Base-by-base conservation (phyloP, 2,113 vertebrate genomes). In the Takifugu flavidus region DNA sequence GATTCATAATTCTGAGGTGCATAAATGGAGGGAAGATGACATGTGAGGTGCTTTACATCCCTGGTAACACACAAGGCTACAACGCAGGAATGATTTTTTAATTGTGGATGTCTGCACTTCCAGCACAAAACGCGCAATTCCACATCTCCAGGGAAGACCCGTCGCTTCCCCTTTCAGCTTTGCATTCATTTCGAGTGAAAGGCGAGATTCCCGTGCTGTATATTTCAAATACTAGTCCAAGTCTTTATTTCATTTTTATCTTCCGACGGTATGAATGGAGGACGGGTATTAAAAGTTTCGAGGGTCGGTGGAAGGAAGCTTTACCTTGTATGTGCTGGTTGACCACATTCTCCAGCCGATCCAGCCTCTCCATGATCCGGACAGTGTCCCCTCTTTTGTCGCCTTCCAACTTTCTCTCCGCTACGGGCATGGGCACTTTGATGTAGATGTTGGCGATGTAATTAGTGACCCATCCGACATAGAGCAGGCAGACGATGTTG, bases 271-370 rank as follows among this genome's bases (percentile, higher is more conserved):
- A 25, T 45, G 15, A 13, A 8, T 43, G 12, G 13, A 34, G 7
- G 14, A 26, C 20, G 20, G 15, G 28, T 0, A 42, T 6, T 13
- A 8, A 25, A n/a, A 12, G 42, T 59, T 14, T 52, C 27, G 34
- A 39, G 34, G 31, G 43, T 27, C 6, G 25, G 20, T 20, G 20
- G 31, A 25, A 4, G 29, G n/a, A 10, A 27, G 49, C 15, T 71
- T 69, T 94, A 98, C 96, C 96, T 95, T 99, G 94, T 53, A 99
- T 96, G 82, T 99, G 96, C 89, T 97, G 96, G 87, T 96, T 98
- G 87, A 99, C 96, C 78, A 99, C 95, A 82, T 90, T 95, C 85
- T 99, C 96, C 89, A 99, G 92, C 53, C 96, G 94, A 82, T 98
- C 95, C 61, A 99, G 92, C 57, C 96, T 89, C 74, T 98, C 94